Evolutionary conservation across 2,888 invertebrate genomes (phyloP), one percentile per base, ranked within the genome.

Genomic region (Incurvaria masculella): DNA sequence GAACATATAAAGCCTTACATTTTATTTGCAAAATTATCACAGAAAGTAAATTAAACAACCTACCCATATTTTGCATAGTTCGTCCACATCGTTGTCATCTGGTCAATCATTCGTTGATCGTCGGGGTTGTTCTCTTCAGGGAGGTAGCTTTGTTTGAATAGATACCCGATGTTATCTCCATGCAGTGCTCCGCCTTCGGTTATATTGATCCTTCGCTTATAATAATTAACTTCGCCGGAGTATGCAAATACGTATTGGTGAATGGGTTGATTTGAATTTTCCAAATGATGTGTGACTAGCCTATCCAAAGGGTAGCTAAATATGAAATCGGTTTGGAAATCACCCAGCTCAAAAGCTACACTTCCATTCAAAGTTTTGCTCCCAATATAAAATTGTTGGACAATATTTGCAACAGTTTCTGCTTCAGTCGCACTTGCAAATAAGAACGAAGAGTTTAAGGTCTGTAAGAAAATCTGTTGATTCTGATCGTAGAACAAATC

Each of bases 21-120:
- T n/a, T n/a, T n/a, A n/a, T n/a, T n/a, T n/a, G n/a, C n/a, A n/a
- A n/a, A n/a, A n/a, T n/a, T n/a, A n/a, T n/a, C n/a, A n/a, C n/a
- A n/a, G n/a, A n/a, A n/a, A n/a, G n/a, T n/a, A n/a, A n/a, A n/a
- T n/a, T n/a, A n/a, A 21, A 11, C 16, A 26, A 57, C 63, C 57
- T 46, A 67, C 68, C 65, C 64, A 50, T 58, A 57, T 55, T 68
- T 69, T 0, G 64, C 62, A 47, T 71, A 69, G 44, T 70, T 66
- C 1, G 61, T 57, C 64, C 33, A 33, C 16, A 57, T n/a, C 16
- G 49, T 46, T 3, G 53, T 52, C 48, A 55, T 48, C 10, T 50
- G 44, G 40, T 57, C 52, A 16, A 55, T 49, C 4, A 53, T 45
- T 6, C 54, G 45, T 18, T 48, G 42, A 47, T 51, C 53, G 6